Percentiles rank a stretch among this genome's conserved stretches.
Conservation (phyloP, 2,113 vertebrate genomes). For the Petrocephalus microphthalmus region DNA sequence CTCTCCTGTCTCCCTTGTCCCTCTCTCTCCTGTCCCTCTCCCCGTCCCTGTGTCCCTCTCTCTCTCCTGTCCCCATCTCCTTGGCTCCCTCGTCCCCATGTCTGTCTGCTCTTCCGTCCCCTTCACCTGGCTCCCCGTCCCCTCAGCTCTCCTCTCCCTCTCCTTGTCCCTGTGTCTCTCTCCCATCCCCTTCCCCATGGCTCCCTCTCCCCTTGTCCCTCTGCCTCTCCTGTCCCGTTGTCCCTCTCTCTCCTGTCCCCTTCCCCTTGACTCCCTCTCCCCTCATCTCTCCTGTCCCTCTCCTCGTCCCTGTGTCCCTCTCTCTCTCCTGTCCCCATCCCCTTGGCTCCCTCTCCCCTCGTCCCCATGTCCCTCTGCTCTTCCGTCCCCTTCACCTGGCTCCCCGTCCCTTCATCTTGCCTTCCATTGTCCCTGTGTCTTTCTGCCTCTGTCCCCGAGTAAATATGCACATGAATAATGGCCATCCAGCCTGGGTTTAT, state of each 20-base stretch:
- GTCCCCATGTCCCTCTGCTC: neutral
- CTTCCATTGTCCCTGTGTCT: neutral
- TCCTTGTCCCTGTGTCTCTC: neutral
- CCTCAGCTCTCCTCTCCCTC: neutral
- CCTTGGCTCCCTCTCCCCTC: neutral
- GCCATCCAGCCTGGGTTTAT: slow-evolving; percentile 2
- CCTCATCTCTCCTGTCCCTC: neutral
- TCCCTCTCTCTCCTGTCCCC: neutral
- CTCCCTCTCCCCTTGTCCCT: neutral
- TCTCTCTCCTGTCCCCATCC: neutral
- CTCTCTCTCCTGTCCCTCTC: neutral
- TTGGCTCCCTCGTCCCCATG: too few relatives aligned
- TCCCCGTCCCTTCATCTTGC: neutral
- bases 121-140: neutral
- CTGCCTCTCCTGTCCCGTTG: neutral
- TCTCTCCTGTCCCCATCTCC: neutral
- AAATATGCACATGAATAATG: slow-evolving; percentile 14
- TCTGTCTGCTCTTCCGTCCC: neutral
- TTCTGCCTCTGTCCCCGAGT: neutral
- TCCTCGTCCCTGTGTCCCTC: neutral
- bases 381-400: neutral
- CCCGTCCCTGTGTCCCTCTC: neutral
- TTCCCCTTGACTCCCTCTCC: neutral
- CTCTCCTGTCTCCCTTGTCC: neutral
- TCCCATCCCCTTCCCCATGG: neutral